Evolutionary conservation across 2,113 vertebrate genomes (phyloP), one percentile per base, ranked within the genome.

Genomic region (Pseudopodoces humilis): DNA sequence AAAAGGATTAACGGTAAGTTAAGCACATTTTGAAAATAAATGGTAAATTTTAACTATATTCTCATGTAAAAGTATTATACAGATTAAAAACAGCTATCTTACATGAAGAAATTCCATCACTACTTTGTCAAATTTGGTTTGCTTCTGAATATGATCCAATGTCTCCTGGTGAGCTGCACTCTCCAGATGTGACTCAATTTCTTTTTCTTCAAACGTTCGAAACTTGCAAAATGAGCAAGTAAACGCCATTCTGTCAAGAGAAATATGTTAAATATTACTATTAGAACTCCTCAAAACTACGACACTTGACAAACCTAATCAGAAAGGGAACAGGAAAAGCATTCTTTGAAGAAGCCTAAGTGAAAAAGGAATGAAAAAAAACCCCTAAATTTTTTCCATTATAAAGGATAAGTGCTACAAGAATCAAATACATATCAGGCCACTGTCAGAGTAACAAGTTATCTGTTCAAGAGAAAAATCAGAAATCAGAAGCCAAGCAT

Each of bases 211-310:
- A 97, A 98, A 99, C 0, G 98, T 99, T 92, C 98, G 98, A 90
- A 98, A 98, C 80, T 99, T 99, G 97, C 98, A 99, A 96, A 99
- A 98, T 19, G 98, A 98, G 95, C 98, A 99, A 21, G 98, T 99
- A 93, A 98, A 99, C 35, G 98, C 98, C 98, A 98, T 98, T 96
- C 98, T 98, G 47, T 16, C 49, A 97, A 46, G 28, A 91, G 64
- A 97, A 95, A 97, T 11, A 65, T 0, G 31, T 20, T 43, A 49
- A 78, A 55, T 19, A 55, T 31, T 55, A 82, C 30, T 37, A 79
- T 28, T 90, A 71, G 60, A 20, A 43, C 27, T 59, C 33, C 46
- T 72, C n/a, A 84, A 41, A 90, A 44, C 8, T 24, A 25, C 14
- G 16, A 75, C 10, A 55, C 31, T 25, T 68, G 27, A 86, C 52